Base-by-base conservation (phyloP, 2,888 invertebrate genomes). In the Pinctada fucata region DNA sequence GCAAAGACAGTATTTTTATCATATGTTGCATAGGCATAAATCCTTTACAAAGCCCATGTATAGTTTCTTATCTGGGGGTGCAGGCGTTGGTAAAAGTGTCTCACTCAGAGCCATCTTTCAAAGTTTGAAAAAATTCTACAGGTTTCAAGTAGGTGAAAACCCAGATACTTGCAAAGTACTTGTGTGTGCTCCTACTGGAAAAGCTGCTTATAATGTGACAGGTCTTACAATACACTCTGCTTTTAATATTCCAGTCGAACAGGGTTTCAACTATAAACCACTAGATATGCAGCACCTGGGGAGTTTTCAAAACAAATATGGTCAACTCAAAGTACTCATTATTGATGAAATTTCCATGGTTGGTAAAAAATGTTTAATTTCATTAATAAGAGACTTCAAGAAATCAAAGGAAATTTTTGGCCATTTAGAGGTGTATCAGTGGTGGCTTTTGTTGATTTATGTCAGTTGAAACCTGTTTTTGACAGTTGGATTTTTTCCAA, bases 301-400 rank as follows among this genome's bases (percentile, higher is more conserved):
- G 64, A 82, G 79, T 52, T 58, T 84, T 48, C 64, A 75, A n/a
- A 45, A 51, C 0, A 77, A 79, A 51, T 81, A 70, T 50, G 50
- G 64, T 50, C 45, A 71, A 48, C 63, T 86, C 10, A 79, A 78
- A 65, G 71, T 85, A 31, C 50, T 85, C 13, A 78, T 86, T 8
- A 84, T 85, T 70, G 85, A 86, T 83, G 85, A 85, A 73, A 81
- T 84, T 3, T 84, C 83, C n/a, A 85, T 86, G 86, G 84, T 86
- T 65, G 84, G 85, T 10, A 72, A 75, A 10, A 69, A 71, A 82
- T 84, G 84, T 71, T 84, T 13, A 74, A 79, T 72, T 78, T 73
- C 52, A 75, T 84, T 13, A 74, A 83, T 64, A 45, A 74, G 10
- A 50, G 82, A 5, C 66, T 84, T 13, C 72, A 81, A 71, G 79